Evolutionary conservation across 2,797 vertebrate species (phyloP).

Genomic region (Pseudomugil tenellus): DNA sequence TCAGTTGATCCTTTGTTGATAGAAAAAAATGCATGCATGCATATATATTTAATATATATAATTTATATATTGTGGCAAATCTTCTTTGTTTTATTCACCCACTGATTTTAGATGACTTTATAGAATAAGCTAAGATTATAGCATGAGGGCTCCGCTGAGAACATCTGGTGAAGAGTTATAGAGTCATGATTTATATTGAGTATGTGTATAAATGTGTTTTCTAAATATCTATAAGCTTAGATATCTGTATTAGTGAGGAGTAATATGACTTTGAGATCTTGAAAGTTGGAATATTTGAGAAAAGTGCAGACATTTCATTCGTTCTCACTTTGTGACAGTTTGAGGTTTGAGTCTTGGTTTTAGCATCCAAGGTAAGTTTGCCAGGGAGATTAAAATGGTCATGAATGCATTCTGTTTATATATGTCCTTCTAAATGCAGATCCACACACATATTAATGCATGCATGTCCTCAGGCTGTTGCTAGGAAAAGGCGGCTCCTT

Average conservation of each 20-base stretch:
- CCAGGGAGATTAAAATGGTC: not conserved
- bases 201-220: not conserved
- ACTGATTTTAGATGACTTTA: slow-evolving; percentile 33
- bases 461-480: slow-evolving; percentile 16
- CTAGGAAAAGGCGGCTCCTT: slow-evolving; percentile 23
- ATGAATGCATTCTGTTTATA: not conserved
- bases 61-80: not conserved
- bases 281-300: not conserved
- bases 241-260: not conserved
- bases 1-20: not conserved
- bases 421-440: not conserved
- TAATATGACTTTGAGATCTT: not conserved
- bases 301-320: not conserved
- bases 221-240: slow-evolving; percentile 4
- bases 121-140: slow-evolving; percentile 34
- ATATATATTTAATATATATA: too few relatives aligned
- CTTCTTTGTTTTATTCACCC: slow-evolving; percentile 47
- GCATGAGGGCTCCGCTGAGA: slow-evolving; percentile 47
- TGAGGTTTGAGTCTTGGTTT: not conserved
- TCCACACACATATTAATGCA: not conserved
- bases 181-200: slow-evolving; percentile 7
- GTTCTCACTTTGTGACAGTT: not conserved
- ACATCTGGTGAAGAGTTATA: slow-evolving; percentile 54
- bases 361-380: not conserved
- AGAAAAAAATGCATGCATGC: not conserved